These are phyloP conservation scores for Megaceryle maxima DNA, from an alignment of 2,113 vertebrate genomes.

Conservation along the genomic window DNA sequence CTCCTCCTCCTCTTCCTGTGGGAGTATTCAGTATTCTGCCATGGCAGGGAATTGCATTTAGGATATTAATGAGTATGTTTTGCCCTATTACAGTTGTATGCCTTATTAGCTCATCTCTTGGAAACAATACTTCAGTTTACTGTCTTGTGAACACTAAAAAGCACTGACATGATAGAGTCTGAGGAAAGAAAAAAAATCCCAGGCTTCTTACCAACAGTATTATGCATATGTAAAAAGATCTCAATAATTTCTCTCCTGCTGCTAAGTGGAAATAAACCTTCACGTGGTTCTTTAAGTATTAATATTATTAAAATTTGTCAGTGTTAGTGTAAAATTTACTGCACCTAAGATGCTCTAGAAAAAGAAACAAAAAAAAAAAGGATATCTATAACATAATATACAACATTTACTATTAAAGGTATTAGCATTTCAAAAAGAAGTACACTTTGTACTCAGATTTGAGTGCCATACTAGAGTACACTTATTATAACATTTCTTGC, in stretches of 20 bases:
- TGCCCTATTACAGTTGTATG: conserved; percentile 18
- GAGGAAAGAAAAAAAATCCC: neutral
- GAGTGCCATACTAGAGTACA: neutral
- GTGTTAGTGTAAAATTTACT: neutral
- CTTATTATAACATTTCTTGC: neutral
- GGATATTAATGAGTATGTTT: conserved; percentile 29
- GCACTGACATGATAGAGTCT: neutral
- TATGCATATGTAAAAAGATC: neutral
- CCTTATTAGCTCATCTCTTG: conserved; percentile 49
- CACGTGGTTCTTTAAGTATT: neutral
- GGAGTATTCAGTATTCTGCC: conserved; percentile 19
- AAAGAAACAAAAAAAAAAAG: neutral
- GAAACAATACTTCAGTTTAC: conserved; percentile 23
- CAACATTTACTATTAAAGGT: neutral
- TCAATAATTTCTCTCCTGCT: neutral
- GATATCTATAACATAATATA: accelerated
- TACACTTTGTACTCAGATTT: neutral
- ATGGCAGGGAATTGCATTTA: conserved; percentile 26
- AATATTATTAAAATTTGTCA: neutral
- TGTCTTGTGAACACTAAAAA: conserved; percentile 60
- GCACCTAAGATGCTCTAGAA: neutral
- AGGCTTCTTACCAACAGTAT: neutral
- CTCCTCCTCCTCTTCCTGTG: conserved; percentile 48
- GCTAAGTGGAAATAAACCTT: neutral
- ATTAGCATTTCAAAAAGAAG: neutral